These are phyloP conservation scores for Pomacea maculata DNA, from an alignment of 1,140 invertebrate species.

Conservation along the genomic window DNA sequence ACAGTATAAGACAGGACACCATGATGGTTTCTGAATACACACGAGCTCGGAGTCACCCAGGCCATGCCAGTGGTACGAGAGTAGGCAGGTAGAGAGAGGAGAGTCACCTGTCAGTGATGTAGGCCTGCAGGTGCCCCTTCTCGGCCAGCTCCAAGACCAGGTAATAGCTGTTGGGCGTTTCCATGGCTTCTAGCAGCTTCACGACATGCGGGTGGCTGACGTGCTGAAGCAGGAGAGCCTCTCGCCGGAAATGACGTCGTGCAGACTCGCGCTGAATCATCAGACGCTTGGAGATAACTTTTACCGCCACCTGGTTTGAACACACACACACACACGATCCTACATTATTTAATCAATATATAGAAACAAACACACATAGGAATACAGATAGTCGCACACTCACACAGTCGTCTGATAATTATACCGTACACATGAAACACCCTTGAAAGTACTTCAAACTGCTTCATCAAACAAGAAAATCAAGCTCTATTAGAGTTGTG, in stretches of 20 bases:
- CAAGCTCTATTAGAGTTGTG: no score
- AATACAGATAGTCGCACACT: not conserved
- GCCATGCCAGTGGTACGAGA: no score
- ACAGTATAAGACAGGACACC: no score
- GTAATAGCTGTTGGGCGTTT: constrained; percentile 62
- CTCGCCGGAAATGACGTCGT: constrained; percentile 53
- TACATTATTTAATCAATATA: not conserved
- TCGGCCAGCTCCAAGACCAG: constrained; percentile 60
- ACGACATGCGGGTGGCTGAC: constrained; percentile 60
- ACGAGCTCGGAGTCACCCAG: no score
- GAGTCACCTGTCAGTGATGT: constrained; percentile 48
- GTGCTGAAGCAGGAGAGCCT: constrained; percentile 56
- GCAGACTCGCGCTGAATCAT: constrained; percentile 51
- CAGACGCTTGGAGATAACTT: constrained; percentile 57
- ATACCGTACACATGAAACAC: no score
- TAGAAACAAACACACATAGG: constrained; percentile 2
- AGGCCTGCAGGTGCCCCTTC: constrained; percentile 54
- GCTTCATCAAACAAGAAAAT: no score
- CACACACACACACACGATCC: constrained; percentile 9
- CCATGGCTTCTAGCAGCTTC: constrained; percentile 62
- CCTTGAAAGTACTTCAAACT: no score
- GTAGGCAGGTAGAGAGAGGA: not conserved
- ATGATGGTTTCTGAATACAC: no score
- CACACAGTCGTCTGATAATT: no score
- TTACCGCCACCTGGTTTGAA: constrained; percentile 56